Base-by-base conservation (phyloP, 1,140 invertebrate genomes). In the Elymnias hypermnestra region DNA sequence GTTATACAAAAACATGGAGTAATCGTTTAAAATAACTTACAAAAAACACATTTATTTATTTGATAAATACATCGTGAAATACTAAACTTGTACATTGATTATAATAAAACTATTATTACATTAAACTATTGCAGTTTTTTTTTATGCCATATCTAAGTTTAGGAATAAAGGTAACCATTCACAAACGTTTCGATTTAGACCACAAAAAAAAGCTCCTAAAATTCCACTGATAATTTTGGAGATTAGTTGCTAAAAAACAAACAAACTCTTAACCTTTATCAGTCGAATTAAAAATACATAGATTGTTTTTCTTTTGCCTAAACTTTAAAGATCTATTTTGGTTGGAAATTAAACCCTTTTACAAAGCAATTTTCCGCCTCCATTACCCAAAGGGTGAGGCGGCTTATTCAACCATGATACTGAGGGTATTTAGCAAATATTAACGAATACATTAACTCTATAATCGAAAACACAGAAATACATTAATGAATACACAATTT, bases 1-100 rank as follows among this genome's bases (percentile, higher is more conserved):
- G 75, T 82, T 79, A 83, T 83, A 83, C 73, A 83, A 82, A 83
- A 83, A 82, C 79, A 83, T 72, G 69, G 72, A 82, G 67, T 78
- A 79, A 78, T 82, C 62, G n/a, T 72, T 82, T 76, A 79, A 83
- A 83, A 83, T 78, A 83, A 83, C 63, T 82, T 82, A 83, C 77
- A 82, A 83, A 75, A 59, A 79, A 72, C 76, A 79, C 76, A 79
- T 79, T 74, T 71, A 78, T 77, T 70, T 72, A 70, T 71, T 47
- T 73, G 53, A 69, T 76, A 77, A 78, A 81, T 78, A 78, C 70
- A 72, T 62, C 52, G 62, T 76, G 75, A 76, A 63, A 70, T 54
- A 62, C 71, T 78, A 78, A 75, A 73, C 49, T 81, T 83, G 74
- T 81, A 83, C 75, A 76, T 68, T 65, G 67, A 79, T 76, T 72